A percentile compares a stretch with the other conserved stretches of the same genome.
Evolutionary conservation across 1,140 invertebrate species (phyloP).

Genomic region (Hylaeus volcanicus): DNA sequence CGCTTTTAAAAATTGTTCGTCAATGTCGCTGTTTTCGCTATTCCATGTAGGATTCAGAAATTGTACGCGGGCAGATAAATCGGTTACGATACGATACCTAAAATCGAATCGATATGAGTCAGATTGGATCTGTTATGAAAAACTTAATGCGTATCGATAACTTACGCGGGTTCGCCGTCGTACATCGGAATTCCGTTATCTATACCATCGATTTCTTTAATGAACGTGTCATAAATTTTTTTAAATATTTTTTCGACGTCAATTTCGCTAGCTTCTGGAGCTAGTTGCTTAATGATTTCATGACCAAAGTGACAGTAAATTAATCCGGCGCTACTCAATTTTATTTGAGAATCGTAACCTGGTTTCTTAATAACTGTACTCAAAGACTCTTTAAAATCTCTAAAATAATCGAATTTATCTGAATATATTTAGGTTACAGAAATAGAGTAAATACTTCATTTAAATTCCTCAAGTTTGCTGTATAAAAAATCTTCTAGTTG

Average conservation of each 20-base stretch:
- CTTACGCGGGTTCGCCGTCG: constrained; percentile 85
- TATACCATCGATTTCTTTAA: constrained; percentile 97
- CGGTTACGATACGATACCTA: constrained; percentile 90
- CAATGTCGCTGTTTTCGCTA: constrained; percentile 81
- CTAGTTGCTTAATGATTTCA: constrained; percentile 85
- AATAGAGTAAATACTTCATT: too few species aligned
- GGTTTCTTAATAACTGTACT: constrained; percentile 81
- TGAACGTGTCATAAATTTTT: constrained; percentile 93
- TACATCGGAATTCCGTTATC: constrained; percentile 95
- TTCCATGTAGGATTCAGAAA: constrained; percentile 95
- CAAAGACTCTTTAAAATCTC: constrained; percentile 85
- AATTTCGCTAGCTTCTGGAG: constrained; percentile 79
- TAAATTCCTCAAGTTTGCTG: too few species aligned
- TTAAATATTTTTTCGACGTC: constrained; percentile 86
- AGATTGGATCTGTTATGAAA: constrained; percentile 4
- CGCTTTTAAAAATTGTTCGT: constrained; percentile 87
- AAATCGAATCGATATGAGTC: constrained; percentile 44
- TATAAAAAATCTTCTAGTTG: not conserved
- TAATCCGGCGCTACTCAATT: constrained; percentile 96
- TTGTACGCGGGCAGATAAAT: constrained; percentile 86
- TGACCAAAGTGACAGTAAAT: constrained; percentile 96
- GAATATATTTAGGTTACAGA: not conserved
- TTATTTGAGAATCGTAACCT: constrained; percentile 83
- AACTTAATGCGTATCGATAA: not conserved
- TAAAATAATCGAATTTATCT: constrained; percentile 73